These are phyloP conservation scores for Potamarius usumacintae DNA, from an alignment of 2,113 vertebrate species.

Conservation along the genomic window DNA sequence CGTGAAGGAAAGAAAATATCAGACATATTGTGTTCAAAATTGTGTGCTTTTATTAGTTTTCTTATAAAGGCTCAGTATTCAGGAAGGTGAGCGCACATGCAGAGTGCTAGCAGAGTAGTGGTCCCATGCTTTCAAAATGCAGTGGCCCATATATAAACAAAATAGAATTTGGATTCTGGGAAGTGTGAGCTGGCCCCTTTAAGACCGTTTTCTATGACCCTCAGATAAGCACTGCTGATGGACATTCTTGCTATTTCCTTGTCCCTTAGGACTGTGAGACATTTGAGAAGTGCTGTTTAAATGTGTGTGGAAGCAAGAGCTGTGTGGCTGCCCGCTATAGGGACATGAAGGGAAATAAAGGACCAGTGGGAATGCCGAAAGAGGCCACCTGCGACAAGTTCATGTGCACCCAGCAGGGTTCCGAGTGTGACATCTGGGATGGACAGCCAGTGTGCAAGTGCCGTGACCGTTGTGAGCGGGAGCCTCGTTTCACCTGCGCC, in stretches of 20 bases:
- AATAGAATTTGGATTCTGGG: no score
- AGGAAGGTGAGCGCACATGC: no score
- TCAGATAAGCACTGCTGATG: background rate
- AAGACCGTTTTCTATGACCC: background rate
- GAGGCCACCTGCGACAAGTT: conserved; percentile 92
- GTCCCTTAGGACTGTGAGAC: conserved; percentile 87
- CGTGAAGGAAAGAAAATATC: no score
- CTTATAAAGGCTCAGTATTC: no score
- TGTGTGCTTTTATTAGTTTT: no score
- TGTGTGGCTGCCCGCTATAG: conserved; percentile 94
- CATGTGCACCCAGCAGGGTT: conserved; percentile 96
- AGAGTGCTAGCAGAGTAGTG: no score
- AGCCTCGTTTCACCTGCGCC: conserved; percentile 95
- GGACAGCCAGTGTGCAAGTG: conserved; percentile 96
- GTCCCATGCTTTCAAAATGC: no score
- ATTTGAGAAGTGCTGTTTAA: conserved; percentile 95
- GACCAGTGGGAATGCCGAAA: conserved; percentile 89
- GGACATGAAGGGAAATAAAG: conserved; percentile 87
- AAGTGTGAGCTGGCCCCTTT: no score
- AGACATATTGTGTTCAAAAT: no score
- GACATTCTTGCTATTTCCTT: background rate
- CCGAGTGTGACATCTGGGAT: conserved; percentile 97
- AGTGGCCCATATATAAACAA: no score
- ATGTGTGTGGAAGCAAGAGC: conserved; percentile 95
- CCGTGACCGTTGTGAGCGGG: conserved; percentile 92